These are phyloP conservation scores for Galerucella nymphaeae DNA, from an alignment of 2,888 invertebrate species.

Conservation along the genomic window DNA sequence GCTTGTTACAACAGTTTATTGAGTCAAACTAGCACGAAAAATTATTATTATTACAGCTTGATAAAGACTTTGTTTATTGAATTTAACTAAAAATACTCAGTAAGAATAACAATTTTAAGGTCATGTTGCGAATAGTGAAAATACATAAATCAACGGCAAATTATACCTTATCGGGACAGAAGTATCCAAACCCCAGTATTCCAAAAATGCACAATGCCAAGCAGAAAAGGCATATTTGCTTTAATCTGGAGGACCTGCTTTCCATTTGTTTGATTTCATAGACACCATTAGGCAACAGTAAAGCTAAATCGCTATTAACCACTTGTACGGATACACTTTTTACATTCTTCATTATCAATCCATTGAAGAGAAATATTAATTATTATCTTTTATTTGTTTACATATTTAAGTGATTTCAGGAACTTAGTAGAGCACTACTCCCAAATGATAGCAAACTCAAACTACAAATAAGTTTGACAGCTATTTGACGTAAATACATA, in stretches of 20 bases:
- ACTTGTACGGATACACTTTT: conserved; percentile 83
- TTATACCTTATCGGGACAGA: conserved; percentile 86
- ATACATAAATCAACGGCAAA: background rate
- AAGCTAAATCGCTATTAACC: conserved; percentile 82
- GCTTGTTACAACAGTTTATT: too few species aligned
- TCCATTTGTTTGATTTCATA: conserved; percentile 89
- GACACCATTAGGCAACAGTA: conserved; percentile 80
- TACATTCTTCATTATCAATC: conserved; percentile 64
- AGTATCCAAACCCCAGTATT: conserved; percentile 90
- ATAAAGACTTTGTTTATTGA: background rate
- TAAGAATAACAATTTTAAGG: background rate
- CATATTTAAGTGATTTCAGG: conserved; percentile 8
- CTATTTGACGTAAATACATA: background rate
- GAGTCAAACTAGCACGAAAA: too few species aligned
- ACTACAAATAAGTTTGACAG: background rate
- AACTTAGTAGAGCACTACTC: background rate
- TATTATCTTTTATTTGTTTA: conserved; percentile 26
- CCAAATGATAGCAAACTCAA: background rate
- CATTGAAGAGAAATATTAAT: conserved; percentile 39
- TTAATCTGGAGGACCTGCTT: conserved; percentile 80
- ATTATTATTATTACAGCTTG: background rate
- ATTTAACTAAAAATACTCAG: too few species aligned
- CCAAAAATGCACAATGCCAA: conserved; percentile 85
- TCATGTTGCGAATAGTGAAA: background rate
- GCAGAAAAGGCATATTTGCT: conserved; percentile 84